A percentile compares a stretch with the other conserved stretches of the same genome.
phyloP scores from a whole-genome alignment of 1,140 invertebrate species.

The Drosophila nebulosa region DNA sequence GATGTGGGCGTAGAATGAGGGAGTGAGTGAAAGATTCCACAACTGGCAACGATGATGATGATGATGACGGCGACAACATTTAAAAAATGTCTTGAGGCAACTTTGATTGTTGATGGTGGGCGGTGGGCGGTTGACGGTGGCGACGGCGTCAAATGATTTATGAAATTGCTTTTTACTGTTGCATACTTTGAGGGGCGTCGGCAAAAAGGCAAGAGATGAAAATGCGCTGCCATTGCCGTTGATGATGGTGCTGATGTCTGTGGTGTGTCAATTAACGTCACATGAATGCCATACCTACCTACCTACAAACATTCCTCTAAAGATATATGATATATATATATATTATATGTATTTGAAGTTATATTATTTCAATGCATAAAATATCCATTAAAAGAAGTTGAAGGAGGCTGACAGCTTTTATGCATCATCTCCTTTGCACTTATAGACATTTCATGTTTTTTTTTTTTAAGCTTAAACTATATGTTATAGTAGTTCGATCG shows the following conservation, averaged over 20 bases:
- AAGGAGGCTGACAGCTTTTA: too few relatives aligned
- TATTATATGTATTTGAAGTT: too few relatives aligned
- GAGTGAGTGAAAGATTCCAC: background rate
- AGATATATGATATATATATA: background rate
- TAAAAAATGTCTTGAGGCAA: slow-evolving; percentile 74
- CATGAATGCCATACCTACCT: background rate
- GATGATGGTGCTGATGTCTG: background rate
- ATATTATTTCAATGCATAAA: too few relatives aligned
- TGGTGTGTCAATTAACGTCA: slow-evolving; percentile 22
- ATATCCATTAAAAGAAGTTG: too few relatives aligned
- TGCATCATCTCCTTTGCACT: too few relatives aligned
- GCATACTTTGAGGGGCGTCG: slow-evolving; percentile 22
- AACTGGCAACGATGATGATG: slow-evolving; percentile 2
- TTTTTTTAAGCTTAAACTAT: too few relatives aligned
- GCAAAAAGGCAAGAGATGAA: background rate
- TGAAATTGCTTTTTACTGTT: slow-evolving; percentile 77
- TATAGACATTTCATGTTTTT: too few relatives aligned
- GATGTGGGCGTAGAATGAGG: background rate
- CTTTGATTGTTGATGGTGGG: background rate
- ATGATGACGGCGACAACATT: slow-evolving; percentile 47
- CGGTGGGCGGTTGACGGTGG: background rate
- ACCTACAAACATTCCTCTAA: background rate
- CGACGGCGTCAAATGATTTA: slow-evolving; percentile 79
- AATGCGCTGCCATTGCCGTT: background rate
- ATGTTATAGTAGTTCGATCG: too few relatives aligned